Base-by-base conservation (phyloP, 2,113 vertebrate species). In the Propithecus coquereli region DNA sequence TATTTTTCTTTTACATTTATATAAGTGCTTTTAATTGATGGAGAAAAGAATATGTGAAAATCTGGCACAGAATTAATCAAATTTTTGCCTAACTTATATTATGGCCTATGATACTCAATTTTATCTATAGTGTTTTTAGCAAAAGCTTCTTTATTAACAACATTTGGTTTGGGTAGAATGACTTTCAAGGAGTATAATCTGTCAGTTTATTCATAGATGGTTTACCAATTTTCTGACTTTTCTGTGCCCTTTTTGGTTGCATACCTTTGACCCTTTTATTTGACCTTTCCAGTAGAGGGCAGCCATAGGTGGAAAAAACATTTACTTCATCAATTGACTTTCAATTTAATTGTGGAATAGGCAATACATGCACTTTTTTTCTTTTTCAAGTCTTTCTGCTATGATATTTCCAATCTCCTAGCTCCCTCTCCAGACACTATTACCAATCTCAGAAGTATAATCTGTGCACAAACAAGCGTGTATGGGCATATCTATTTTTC, bases 271-370 rank as follows among this genome's bases (percentile, higher is more conserved):
- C 34, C 47, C 34, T 91, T 81, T 73, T 81, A 32, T 88, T 68
- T 87, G 52, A 40, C 40, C 25, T 85, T 76, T 88, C 90, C 77
- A 88, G 68, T 92, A 92, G 90, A 84, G 77, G 70, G 63, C 91
- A 79, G 25, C 50, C 79, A 70, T 27, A 52, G 61, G 52, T 79
- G 52, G 63, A n/a, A 11, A 43, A 74, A 77, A 40, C 25, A 70
- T 77, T 20, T 0, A 65, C 6, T 74, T 82, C 50, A 61, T 40
- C 23, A 40, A 0, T 70, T 79, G 40, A 9, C 61, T 85, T 91
- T 40, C 32, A 52, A 4, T 77, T 90, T 66, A 66, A 37, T 90
- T 85, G 37, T 47, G 59, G 17, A 84, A 30, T 22, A 79, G 61
- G 34, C 40, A 85, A 32, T 50, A 7, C 11, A 9, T 47, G 13